Conservation (phyloP, 2,888 invertebrate genomes). For the Nasonovia ribisnigri region DNA sequence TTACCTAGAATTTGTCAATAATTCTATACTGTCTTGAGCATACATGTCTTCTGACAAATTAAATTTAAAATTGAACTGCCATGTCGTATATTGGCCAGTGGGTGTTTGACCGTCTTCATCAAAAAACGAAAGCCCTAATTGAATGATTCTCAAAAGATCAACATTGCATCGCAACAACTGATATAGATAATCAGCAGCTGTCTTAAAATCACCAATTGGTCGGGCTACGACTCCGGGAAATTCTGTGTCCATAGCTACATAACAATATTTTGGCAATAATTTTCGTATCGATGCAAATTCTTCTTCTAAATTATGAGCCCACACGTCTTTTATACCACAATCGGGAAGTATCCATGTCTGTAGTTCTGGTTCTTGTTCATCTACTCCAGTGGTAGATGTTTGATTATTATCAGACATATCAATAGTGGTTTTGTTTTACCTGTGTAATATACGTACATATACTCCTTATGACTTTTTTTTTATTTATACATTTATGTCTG, state of each 20-base stretch:
- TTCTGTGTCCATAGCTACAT: constrained; percentile 91
- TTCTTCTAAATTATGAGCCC: constrained; percentile 97
- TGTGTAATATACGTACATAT: constrained; percentile 20
- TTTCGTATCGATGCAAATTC: constrained; percentile 95
- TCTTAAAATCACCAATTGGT: constrained; percentile 95
- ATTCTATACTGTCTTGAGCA: constrained; percentile 98
- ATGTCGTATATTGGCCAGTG: constrained; percentile 88
- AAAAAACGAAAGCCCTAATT: constrained; percentile 95
- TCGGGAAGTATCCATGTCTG: constrained; percentile 71
- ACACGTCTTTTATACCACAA: constrained; percentile 97
- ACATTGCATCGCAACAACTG: constrained; percentile 97
- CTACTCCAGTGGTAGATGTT: constrained; percentile 37
- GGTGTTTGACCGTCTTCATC: constrained; percentile 97
- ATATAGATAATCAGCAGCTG: constrained; percentile 93
- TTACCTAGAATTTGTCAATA: constrained; percentile 88
- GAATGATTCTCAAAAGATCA: constrained; percentile 96
- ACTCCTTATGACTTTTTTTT: neutral
- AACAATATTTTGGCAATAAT: constrained; percentile 75
- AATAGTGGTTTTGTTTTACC: constrained; percentile 18
- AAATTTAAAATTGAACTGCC: constrained; percentile 99
- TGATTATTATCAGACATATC: constrained; percentile 52
- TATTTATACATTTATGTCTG: neutral
- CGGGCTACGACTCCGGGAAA: constrained; percentile 98
- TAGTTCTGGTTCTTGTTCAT: constrained; percentile 46
- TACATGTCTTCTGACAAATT: constrained; percentile 98